phyloP scores from a whole-genome alignment of 1,140 invertebrate genomes.

The Cryptotermes secundus region DNA sequence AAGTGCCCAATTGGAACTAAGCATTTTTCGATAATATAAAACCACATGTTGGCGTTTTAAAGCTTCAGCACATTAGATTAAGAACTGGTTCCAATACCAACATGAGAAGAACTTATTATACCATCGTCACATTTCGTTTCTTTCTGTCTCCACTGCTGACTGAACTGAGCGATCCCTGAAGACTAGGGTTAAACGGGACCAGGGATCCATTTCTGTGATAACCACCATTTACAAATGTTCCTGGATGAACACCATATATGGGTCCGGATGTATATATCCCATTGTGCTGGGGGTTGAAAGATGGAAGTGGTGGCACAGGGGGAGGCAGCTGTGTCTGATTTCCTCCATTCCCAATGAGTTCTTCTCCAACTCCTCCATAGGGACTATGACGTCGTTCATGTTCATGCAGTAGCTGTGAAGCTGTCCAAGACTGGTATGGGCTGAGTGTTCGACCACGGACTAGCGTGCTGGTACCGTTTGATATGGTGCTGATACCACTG shows the following conservation, averaged over 20 bases:
- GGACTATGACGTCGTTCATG: constrained; percentile 58
- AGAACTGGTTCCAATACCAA: not conserved
- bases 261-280: constrained; percentile 43
- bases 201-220: constrained; percentile 46
- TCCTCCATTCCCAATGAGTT: not conserved
- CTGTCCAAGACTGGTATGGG: constrained; percentile 59
- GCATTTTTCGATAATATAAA: not conserved
- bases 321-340: constrained; percentile 37
- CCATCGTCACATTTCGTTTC: constrained; percentile 58
- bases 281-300: constrained; percentile 44
- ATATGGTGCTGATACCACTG: constrained; percentile 39
- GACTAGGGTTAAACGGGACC: constrained; percentile 53
- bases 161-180: constrained; percentile 56
- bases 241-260: constrained; percentile 35
- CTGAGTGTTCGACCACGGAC: constrained; percentile 50
- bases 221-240: constrained; percentile 41
- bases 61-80: not conserved
- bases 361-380: constrained; percentile 37
- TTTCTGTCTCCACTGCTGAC: constrained; percentile 57
- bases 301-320: constrained; percentile 47
- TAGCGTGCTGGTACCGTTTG: constrained; percentile 44
- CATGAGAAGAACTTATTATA: constrained; percentile 44
- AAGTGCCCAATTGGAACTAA: not conserved
- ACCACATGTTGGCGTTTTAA: not conserved
- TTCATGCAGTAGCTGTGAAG: constrained; percentile 58